Conservation (phyloP, 2,113 vertebrate species). For the Crotophaga sulcirostris region DNA sequence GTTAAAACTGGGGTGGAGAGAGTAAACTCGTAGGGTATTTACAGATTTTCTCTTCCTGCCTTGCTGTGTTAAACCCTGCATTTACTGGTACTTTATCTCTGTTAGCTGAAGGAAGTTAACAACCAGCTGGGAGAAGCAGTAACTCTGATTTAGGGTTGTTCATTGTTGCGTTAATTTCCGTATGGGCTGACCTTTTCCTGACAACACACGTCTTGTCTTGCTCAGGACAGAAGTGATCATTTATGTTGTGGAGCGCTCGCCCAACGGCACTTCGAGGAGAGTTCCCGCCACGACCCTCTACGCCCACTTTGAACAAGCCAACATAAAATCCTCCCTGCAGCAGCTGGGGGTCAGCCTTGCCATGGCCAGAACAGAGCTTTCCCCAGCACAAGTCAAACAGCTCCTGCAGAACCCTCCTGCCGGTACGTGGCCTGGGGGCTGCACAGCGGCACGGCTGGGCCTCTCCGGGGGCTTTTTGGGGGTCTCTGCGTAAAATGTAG, state of each 20-base stretch:
- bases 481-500: neutral
- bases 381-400: constrained; percentile 91
- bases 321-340: constrained; percentile 85
- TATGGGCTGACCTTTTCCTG: neutral
- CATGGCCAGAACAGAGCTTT: constrained; percentile 89
- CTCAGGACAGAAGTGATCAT: constrained; percentile 93
- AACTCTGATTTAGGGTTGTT: neutral
- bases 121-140: neutral
- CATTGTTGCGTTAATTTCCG: neutral
- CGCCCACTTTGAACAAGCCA: constrained; percentile 86
- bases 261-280: constrained; percentile 92
- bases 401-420: constrained; percentile 92
- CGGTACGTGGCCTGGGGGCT: constrained; percentile 69
- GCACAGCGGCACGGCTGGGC: accelerated
- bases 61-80: neutral
- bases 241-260: constrained; percentile 93
- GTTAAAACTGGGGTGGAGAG: neutral
- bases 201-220: accelerated
- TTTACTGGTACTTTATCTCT: neutral
- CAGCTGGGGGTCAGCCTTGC: constrained; percentile 89
- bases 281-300: constrained; percentile 86
- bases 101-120: neutral
- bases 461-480: neutral
- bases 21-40: neutral
- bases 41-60: neutral